phyloP scores from a whole-genome alignment of 2,113 vertebrate species.

The Acrocephalus arundinaceus region DNA sequence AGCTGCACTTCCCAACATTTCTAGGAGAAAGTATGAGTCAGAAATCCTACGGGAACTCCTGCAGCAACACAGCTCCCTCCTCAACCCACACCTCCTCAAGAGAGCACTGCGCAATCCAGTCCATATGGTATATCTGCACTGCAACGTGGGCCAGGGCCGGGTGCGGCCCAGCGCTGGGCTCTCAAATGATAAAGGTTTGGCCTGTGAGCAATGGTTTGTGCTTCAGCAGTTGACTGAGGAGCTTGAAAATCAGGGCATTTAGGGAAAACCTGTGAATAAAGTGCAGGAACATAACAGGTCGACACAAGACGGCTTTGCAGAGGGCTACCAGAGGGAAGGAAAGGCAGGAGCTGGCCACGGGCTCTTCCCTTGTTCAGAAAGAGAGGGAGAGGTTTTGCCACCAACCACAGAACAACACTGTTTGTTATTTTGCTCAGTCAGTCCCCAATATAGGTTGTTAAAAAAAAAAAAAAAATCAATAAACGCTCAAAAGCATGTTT shows the following conservation, averaged over 20 bases:
- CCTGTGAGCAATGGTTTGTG: not conserved
- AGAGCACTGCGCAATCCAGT: slow-evolving; percentile 47
- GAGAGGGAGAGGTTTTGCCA: not conserved
- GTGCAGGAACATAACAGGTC: not conserved
- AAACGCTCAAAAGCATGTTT: not conserved
- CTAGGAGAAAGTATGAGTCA: slow-evolving; percentile 63
- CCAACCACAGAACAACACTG: not conserved
- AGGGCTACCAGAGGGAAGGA: not conserved
- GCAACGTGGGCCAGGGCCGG: not conserved
- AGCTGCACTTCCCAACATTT: slow-evolving; percentile 39
- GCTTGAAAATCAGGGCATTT: not conserved
- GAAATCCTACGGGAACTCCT: slow-evolving; percentile 55
- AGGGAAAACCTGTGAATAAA: not conserved
- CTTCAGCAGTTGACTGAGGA: not conserved
- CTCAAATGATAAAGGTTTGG: not conserved
- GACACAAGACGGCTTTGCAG: not conserved
- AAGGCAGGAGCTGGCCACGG: not conserved
- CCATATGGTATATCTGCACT: slow-evolving; percentile 33
- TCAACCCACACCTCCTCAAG: slow-evolving; percentile 53
- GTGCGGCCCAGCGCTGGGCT: not conserved
- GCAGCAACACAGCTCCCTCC: slow-evolving; percentile 47
- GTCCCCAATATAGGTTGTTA: not conserved
- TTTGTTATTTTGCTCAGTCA: not conserved
- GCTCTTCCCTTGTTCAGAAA: not conserved
- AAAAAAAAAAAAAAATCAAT: not conserved